Evolutionary conservation across 2,113 vertebrate species (phyloP), one percentile per base, ranked within the genome.

Genomic region (Cochlearius cochlearius): DNA sequence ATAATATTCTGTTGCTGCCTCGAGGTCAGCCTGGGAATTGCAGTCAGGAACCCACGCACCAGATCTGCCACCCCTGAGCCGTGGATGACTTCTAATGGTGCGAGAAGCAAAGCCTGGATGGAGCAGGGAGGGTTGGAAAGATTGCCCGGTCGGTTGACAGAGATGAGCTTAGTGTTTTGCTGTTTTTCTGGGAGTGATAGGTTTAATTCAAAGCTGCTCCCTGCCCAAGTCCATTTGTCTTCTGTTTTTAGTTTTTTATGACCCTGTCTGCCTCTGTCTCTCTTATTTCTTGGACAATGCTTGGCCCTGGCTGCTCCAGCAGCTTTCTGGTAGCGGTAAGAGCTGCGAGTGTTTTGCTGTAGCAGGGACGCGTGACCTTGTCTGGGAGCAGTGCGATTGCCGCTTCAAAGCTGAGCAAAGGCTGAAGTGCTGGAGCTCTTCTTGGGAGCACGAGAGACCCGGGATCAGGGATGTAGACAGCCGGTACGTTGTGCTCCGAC

Each of bases 391-490:
- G 49, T 30, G 58, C 67, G 53, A 6, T 27, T 43, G 59, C 91
- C 77, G 53, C 91, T 77, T 29, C 47, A 11, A 21, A 68, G 78
- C 5, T 0, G 2, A 60, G 78, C 72, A 38, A 39, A 80, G 75
- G 71, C 71, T 74, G 45, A 29, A 59, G 60, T 3, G 36, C 86
- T 30, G 63, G 68, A 88, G 86, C 78, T 68, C 38, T 4, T 79
- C 55, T 71, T 64, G 1, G 1, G 74, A 86, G 66, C 5, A 0
- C 0, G 1, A 26, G 62, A 59, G 64, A 11, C 5, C 47, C 0
- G 2, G 79, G 59, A 50, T 53, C 68, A 26, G 77, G 73, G 86
- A 5, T 43, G 67, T 2, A 45, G 60, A 11, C 55, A 69, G 55
- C 12, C 4, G 3, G 53, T 2, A 3, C 2, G 0, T 16, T 56